These are phyloP conservation scores for Paelopatides confundens DNA, from an alignment of 53 echinoderm and acorn worm species.

Conservation along the genomic window DNA sequence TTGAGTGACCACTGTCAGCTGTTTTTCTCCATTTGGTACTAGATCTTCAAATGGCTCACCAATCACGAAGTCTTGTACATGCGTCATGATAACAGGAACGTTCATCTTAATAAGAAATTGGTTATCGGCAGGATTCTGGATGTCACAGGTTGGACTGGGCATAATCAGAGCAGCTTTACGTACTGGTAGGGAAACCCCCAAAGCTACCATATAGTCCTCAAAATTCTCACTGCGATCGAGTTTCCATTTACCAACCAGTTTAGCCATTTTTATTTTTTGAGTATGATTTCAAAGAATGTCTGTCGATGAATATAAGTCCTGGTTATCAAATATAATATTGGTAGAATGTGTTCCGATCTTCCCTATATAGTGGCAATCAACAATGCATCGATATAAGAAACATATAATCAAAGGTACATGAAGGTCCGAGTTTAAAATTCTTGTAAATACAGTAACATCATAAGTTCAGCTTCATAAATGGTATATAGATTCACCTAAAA, in stretches of 20 bases:
- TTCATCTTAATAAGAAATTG: conserved; percentile 89
- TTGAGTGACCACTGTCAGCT: conserved; percentile 73
- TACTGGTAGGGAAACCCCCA: conserved; percentile 87
- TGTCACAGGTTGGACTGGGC: conserved; percentile 88
- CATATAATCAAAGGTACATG: no score
- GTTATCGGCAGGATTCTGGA: conserved; percentile 60
- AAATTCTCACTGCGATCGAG: conserved; percentile 92
- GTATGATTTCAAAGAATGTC: neutral
- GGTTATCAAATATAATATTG: no score
- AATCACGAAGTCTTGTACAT: conserved; percentile 88
- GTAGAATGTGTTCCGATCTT: no score
- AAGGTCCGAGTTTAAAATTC: no score
- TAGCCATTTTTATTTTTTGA: conserved; percentile 50
- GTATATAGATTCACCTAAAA: no score
- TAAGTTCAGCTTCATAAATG: no score
- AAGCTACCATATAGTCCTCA: conserved; percentile 87
- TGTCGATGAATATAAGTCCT: no score
- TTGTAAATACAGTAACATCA: no score
- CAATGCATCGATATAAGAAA: no score
- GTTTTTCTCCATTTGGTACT: conserved; percentile 86
- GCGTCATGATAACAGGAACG: conserved; percentile 93
- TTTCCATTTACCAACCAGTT: conserved; percentile 90
- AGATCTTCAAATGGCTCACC: conserved; percentile 88
- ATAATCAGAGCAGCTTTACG: conserved; percentile 84
- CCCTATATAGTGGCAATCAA: no score